These are phyloP conservation scores for Thamnophis sirtalis DNA, from an alignment of 2,113 vertebrate genomes.

Conservation along the genomic window DNA sequence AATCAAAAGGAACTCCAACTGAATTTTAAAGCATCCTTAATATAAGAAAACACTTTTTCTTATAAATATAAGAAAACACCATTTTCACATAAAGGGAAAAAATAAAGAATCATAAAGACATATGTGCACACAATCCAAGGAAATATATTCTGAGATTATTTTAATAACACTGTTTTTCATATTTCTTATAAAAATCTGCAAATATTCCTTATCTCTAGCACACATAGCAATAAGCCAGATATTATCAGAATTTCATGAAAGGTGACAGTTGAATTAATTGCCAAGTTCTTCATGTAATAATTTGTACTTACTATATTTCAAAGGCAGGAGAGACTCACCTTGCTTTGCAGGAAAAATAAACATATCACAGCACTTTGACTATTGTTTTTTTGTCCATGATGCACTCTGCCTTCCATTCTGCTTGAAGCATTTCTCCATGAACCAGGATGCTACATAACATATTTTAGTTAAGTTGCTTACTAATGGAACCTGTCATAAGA, in stretches of 20 bases:
- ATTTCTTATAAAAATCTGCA: neutral
- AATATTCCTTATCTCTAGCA: neutral
- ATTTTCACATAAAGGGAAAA: neutral
- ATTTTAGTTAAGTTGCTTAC: constrained; percentile 20
- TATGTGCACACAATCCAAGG: neutral
- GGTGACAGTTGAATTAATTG: neutral
- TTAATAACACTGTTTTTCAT: neutral
- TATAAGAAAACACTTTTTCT: neutral
- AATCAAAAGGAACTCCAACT: neutral
- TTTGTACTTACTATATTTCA: neutral
- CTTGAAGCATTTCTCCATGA: neutral
- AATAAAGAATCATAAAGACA: neutral
- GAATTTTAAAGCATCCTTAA: neutral
- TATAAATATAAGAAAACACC: neutral
- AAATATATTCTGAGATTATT: neutral
- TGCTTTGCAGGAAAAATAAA: neutral
- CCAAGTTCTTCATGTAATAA: neutral
- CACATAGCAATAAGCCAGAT: neutral
- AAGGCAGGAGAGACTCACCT: neutral
- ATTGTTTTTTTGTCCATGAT: neutral
- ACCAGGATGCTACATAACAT: constrained; percentile 26
- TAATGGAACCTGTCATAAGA: constrained; percentile 10
- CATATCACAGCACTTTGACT: neutral
- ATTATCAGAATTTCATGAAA: neutral
- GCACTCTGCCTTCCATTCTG: constrained; percentile 3